Conservation (phyloP, 2,888 invertebrate genomes). For the Platynereis dumerilii region DNA sequence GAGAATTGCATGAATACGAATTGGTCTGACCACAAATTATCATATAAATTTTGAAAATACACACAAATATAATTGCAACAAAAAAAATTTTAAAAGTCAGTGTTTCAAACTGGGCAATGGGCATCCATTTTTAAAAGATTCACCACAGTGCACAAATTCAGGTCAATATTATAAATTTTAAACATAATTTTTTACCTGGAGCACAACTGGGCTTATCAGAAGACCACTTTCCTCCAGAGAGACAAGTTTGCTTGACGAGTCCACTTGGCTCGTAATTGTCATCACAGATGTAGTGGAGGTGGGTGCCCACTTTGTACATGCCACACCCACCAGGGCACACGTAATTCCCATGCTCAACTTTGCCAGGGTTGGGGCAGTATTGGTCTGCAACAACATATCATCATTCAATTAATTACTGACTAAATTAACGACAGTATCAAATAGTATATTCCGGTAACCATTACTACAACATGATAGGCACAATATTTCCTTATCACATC, state of each 20-base stretch:
- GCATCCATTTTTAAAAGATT: background rate
- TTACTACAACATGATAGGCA: too few relatives aligned
- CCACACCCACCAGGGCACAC: constrained; percentile 34
- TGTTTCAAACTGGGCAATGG: too few relatives aligned
- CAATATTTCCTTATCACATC: too few relatives aligned
- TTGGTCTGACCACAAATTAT: too few relatives aligned
- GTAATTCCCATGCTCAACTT: constrained; percentile 31
- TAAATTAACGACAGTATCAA: too few relatives aligned
- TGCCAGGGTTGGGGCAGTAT: constrained; percentile 34
- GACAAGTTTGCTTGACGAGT: constrained; percentile 79
- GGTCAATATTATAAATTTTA: background rate
- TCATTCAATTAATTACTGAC: too few relatives aligned
- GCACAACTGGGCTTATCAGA: constrained; percentile 28
- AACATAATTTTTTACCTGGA: constrained; percentile 26
- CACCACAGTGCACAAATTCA: background rate
- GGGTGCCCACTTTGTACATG: constrained; percentile 42
- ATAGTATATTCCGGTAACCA: too few relatives aligned
- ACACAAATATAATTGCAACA: too few relatives aligned
- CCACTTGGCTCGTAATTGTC: constrained; percentile 79
- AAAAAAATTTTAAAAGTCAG: too few relatives aligned
- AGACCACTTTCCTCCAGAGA: constrained; percentile 73
- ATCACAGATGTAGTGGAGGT: constrained; percentile 79
- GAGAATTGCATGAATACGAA: too few relatives aligned
- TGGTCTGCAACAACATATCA: constrained; percentile 10
- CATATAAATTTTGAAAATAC: too few relatives aligned